A percentile compares a stretch with the other conserved stretches of the same genome.
These are phyloP conservation scores for Ceratina australensis DNA, from an alignment of 1,140 invertebrate genomes.

Conservation along the genomic window DNA sequence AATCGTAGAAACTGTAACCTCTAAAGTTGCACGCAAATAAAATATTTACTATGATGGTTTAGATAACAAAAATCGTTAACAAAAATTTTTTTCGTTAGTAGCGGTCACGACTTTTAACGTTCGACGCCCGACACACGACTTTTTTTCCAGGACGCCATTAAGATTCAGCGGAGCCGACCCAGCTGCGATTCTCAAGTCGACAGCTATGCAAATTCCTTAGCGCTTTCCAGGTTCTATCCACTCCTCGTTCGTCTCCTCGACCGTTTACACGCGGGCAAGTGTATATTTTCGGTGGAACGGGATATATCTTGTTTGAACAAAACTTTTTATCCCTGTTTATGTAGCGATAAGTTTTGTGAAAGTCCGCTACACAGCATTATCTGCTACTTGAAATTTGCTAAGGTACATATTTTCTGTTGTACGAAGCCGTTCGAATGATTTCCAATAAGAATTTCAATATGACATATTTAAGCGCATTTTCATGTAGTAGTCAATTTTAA, in stretches of 20 bases:
- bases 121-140: constrained; percentile 2
- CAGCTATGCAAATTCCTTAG: constrained; percentile 70
- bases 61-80: too few relatives aligned
- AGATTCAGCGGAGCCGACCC: constrained; percentile 65
- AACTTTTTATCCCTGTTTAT: constrained; percentile 9
- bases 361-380: too few relatives aligned
- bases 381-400: neutral
- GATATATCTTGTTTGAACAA: constrained; percentile 11
- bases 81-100: neutral
- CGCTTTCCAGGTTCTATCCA: constrained; percentile 13
- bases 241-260: neutral
- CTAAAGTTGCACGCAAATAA: too few relatives aligned
- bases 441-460: too few relatives aligned
- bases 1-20: too few relatives aligned
- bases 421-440: neutral
- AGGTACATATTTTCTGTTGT: neutral
- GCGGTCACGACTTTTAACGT: neutral
- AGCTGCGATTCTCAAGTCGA: constrained; percentile 65
- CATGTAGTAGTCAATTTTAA: too few relatives aligned
- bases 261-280: neutral
- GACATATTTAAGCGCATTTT: too few relatives aligned
- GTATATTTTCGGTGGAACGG: neutral
- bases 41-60: too few relatives aligned
- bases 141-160: constrained; percentile 58
- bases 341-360: neutral